Evolutionary conservation across 2,113 vertebrate genomes (phyloP).

Genomic region (Atrichornis clamosus): DNA sequence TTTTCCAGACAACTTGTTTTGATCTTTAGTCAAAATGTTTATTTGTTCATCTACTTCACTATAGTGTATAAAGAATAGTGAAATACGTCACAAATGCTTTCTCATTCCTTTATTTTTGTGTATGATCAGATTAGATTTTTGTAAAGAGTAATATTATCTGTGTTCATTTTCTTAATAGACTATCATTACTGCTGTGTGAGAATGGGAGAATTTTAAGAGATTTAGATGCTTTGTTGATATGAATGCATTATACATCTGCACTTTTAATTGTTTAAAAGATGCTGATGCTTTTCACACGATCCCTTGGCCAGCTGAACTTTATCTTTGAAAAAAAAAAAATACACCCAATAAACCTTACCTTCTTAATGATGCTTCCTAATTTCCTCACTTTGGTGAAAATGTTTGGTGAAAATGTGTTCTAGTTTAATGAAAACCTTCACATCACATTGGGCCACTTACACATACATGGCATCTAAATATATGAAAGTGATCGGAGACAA

Average conservation of each 20-base stretch:
- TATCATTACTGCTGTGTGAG: neutral
- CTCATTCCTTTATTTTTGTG: neutral
- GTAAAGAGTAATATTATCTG: neutral
- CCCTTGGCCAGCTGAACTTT: neutral
- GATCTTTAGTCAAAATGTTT: neutral
- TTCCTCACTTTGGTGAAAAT: neutral
- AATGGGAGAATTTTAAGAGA: neutral
- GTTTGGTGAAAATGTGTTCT: neutral
- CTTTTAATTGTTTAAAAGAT: neutral
- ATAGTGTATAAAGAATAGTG: neutral
- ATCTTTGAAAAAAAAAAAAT: neutral
- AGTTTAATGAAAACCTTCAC: neutral
- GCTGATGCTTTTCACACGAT: neutral
- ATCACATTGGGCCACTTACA: neutral
- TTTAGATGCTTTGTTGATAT: neutral
- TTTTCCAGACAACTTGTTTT: neutral
- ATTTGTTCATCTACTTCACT: neutral
- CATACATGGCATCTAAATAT: neutral
- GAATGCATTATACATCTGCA: neutral
- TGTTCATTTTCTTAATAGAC: neutral
- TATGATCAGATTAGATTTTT: neutral
- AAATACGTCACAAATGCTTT: neutral
- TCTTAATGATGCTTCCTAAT: neutral
- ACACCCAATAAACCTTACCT: neutral
- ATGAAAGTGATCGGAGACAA: neutral